Evolutionary conservation across 2,888 invertebrate genomes (phyloP).

Genomic region (Papilio demoleus): DNA sequence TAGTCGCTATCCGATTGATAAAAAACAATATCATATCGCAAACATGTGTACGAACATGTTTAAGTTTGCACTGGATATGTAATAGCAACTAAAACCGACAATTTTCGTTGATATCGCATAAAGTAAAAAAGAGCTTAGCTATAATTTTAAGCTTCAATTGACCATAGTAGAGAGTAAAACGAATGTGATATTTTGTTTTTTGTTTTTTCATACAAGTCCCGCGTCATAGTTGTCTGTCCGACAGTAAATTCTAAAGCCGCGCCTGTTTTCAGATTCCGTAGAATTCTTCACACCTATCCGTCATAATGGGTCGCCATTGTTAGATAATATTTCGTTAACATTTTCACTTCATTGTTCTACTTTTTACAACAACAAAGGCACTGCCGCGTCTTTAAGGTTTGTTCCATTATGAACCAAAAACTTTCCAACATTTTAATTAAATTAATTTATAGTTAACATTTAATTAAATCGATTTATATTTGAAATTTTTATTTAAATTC

Average conservation of each 20-base stretch:
- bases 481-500: background rate
- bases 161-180: too few species aligned
- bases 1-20: too few species aligned
- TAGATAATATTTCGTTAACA: constrained; percentile 57
- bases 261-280: constrained; percentile 45
- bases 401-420: constrained; percentile 17
- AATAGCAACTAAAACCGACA: too few species aligned
- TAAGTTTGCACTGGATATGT: too few species aligned
- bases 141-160: too few species aligned
- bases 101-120: too few species aligned
- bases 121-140: too few species aligned
- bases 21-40: too few species aligned
- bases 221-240: background rate
- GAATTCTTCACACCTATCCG: constrained; percentile 67
- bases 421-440: background rate
- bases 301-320: constrained; percentile 53
- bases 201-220: background rate
- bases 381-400: constrained; percentile 38
- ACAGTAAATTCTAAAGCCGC: constrained; percentile 37
- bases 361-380: constrained; percentile 61
- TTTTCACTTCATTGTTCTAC: constrained; percentile 69
- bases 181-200: constrained; percentile 13
- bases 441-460: background rate
- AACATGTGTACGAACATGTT: too few species aligned
- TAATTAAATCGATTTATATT: background rate